Base-by-base conservation (phyloP, 2,797 vertebrate species). In the Melanotaenia parkinsoni region DNA sequence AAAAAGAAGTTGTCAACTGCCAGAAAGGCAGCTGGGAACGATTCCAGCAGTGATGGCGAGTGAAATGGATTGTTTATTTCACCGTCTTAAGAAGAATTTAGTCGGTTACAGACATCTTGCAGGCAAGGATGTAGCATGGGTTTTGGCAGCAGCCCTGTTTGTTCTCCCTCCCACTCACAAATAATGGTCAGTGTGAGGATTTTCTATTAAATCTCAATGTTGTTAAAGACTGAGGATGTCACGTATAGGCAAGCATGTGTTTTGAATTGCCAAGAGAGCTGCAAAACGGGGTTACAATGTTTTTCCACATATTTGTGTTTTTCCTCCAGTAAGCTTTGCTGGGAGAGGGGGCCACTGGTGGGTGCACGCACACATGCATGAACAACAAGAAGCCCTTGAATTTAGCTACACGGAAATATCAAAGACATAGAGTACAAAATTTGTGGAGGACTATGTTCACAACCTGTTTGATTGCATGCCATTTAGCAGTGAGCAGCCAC, bases 1-100 rank as follows among this genome's bases (percentile, higher is more conserved):
- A 2, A 26, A 63, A 53, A 81, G n/a, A 69, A 86, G 80, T 87
- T 88, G 84, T 74, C 81, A 79, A 68, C 58, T 47, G 60, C 11
- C 77, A 70, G 67, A 81, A 28, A 69, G 22, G 80, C 67, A 74
- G 80, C 74, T 53, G 69, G 54, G 61, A 32, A 26, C 43, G 67
- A 65, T 60, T 84, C 66, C 57, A 70, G 83, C 67, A 40, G 64
- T 13, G 78, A 70, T 63, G 62, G 67, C 56, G 65, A 58, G 20
- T 18, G 73, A 53, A 53, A 30, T 5, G 0, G 32, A 28, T 22
- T 72, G 69, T 60, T 64, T 24, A 13, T 58, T 60, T 33, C 9
- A 1, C 9, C 51, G 50, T 13, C 30, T 11, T 1, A 35, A 63
- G 33, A 18, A 2, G 24, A 20, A 0, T 77, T 37, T 68, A 45